Evolutionary conservation across 2,113 vertebrate genomes (phyloP), one percentile per base, ranked within the genome.

Genomic region (Azemiops feae): DNA sequence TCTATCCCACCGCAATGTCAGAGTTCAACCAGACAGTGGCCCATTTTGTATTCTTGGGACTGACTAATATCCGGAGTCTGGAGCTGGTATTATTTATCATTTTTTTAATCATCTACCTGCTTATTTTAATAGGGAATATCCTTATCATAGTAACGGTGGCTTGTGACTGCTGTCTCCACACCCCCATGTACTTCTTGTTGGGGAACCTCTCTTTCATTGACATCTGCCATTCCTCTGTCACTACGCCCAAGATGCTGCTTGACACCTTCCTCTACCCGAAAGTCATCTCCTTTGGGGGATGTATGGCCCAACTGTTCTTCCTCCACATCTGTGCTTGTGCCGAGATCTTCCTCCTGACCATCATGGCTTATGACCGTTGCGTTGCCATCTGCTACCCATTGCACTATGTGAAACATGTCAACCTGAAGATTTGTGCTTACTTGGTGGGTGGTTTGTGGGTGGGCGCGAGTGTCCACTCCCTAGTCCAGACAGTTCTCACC

Each of bases 131-230:
- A 30, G 97, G 97, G 10, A 97, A 97, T 27, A 7, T 85, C 89
- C 91, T 96, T 54, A 96, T 97, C 14, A 20, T 97, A 0, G 57
- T 92, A 27, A 96, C 93, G 3, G 74, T 95, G 4, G 43, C 43
- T 55, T 94, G 93, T 9, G 94, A 95, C 52, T 55, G 54, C 7
- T 39, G 27, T 87, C 95, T 97, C 5, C 94, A 96, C 27, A 95
- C 58, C 1, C 97, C 97, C 39, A 97, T 97, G 97, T 97, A 97
- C 92, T 97, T 97, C 89, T 97, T 97, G 93, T 92, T 97, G 47
- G 96, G 96, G 90, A 97, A 97, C 45, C 91, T 97, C 50, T 97
- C 97, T 5, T 96, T 97, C 20, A 94, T 97, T 81, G 97, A 97
- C 53, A 89, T 97, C 52, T 97, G 96, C 53, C 96, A 97, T 64